Evolutionary conservation across 2,888 invertebrate genomes (phyloP), one percentile per base, ranked within the genome.

Genomic region (Embidobia sp.): DNA sequence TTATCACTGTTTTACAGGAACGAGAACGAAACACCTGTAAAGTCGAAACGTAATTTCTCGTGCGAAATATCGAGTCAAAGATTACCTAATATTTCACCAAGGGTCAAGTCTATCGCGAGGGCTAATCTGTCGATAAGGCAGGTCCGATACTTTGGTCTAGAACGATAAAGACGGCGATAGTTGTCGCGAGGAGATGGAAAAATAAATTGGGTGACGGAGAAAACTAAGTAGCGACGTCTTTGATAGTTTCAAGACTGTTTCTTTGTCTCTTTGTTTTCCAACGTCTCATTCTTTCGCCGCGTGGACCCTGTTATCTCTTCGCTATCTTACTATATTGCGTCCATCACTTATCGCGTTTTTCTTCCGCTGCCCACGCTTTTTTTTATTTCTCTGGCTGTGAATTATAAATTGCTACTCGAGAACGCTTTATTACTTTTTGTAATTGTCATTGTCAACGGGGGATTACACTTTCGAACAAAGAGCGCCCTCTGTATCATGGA

Each of bases 191-290:
- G 67, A 40, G 37, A 53, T 29, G 55, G 63, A 57, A 73, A 76
- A 82, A 82, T 79, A 81, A 81, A 84, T 84, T 79, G 79, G 73
- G 70, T 55, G 81, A 79, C 72, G 78, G 80, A 78, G 81, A 80
- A 79, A 82, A 83, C 81, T 73, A 74, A 83, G 80, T 84, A 83
- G 81, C 79, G 72, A 75, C 73, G 63, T 61, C 72, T 64, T 63
- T 77, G 75, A 72, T 66, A 77, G 64, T 76, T 64, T 48, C 64
- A 69, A 77, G 70, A 72, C 37, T 66, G 66, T 66, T 66, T 77
- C 48, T 64, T 64, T 55, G 37, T 51, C 22, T 61, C 64, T 69
- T 69, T 57, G 44, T 74, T 75, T 76, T 51, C 59, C 53, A 18
- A 49, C 37, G 48, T 63, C 51, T 48, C 57, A 44, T 70, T 55